Evolutionary conservation across 2,113 vertebrate genomes (phyloP).

Genomic region (Oreotragus oreotragus): DNA sequence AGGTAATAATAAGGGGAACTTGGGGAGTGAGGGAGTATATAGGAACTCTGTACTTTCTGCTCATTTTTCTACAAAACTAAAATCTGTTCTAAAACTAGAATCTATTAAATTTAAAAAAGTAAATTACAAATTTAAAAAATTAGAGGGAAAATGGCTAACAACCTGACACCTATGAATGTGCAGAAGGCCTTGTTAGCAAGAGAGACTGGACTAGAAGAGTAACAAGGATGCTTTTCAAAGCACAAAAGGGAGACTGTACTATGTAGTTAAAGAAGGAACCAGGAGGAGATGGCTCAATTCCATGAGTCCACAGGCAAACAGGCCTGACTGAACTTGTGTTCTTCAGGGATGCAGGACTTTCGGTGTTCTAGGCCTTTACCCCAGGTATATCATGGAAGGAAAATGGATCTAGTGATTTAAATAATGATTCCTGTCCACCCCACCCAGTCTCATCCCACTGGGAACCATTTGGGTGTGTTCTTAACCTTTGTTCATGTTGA

Average conservation of each 20-base stretch:
- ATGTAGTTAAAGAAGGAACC: not conserved
- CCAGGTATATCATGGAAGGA: not conserved
- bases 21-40: rapidly evolving
- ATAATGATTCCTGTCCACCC: no score
- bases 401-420: not conserved
- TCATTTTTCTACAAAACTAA: not conserved
- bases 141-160: not conserved
- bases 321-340: not conserved
- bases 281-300: not conserved
- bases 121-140: not conserved
- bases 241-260: not conserved
- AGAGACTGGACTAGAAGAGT: not conserved
- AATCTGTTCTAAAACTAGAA: not conserved
- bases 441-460: not conserved
- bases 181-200: not conserved
- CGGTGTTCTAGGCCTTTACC: not conserved
- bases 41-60: not conserved
- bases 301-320: not conserved
- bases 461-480: not conserved
- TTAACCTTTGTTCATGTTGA: not conserved
- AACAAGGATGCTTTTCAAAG: not conserved
- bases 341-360: not conserved
- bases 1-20: not conserved
- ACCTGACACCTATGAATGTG: not conserved
- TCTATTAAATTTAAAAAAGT: not conserved